These are phyloP conservation scores for Drosophila teissieri DNA, from an alignment of 1,140 invertebrate species.

Conservation along the genomic window DNA sequence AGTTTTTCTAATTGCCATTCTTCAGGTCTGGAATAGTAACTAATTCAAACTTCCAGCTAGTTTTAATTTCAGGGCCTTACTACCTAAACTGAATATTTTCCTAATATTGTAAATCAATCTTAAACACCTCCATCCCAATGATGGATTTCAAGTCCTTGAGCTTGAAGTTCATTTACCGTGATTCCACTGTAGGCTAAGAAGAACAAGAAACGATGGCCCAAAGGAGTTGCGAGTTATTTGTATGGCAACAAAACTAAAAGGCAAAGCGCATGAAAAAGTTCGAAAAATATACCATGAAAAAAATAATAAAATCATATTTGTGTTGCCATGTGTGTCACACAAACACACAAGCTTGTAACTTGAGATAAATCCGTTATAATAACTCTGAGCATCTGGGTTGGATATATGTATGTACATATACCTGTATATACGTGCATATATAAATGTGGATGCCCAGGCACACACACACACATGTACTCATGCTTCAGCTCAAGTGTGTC, in stretches of 20 bases:
- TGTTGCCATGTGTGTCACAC: slow-evolving; percentile 30
- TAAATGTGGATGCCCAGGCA: slow-evolving; percentile 54
- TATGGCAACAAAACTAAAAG: slow-evolving; percentile 59
- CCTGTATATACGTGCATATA: neutral
- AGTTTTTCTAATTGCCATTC: neutral
- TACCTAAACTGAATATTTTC: too few species aligned
- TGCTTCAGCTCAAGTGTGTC: slow-evolving; percentile 55
- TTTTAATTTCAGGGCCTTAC: too few species aligned
- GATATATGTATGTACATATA: slow-evolving; percentile 2
- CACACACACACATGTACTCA: slow-evolving; percentile 21
- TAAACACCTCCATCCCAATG: neutral
- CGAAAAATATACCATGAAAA: slow-evolving; percentile 53
- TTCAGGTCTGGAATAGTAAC: neutral
- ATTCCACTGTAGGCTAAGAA: slow-evolving; percentile 8
- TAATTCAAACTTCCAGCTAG: too few species aligned
- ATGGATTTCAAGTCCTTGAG: neutral
- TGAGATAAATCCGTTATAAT: slow-evolving; percentile 83
- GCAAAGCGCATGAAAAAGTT: slow-evolving; percentile 65
- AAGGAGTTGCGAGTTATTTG: slow-evolving; percentile 49
- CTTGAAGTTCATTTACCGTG: slow-evolving; percentile 1
- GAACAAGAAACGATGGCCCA: neutral
- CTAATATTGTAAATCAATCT: too few species aligned
- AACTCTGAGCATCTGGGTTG: slow-evolving; percentile 73
- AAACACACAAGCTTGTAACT: slow-evolving; percentile 58
- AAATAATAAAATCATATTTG: slow-evolving; percentile 59